Evolutionary conservation across 2,888 invertebrate genomes (phyloP), one percentile per base, ranked within the genome.

Genomic region (Resseliella maxima): DNA sequence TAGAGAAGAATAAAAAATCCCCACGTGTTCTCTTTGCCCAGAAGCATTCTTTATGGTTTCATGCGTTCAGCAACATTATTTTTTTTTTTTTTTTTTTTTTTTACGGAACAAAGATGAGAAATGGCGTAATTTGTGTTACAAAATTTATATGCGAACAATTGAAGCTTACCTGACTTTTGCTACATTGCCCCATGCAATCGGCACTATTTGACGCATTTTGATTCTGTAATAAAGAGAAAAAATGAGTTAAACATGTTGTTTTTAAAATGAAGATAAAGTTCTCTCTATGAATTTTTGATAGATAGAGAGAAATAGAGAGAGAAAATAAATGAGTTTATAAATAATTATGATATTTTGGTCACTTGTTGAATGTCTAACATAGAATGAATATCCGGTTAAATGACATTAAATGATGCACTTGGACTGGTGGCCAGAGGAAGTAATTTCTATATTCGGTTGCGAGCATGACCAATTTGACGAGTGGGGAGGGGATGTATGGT

Each of bases 191-290:
- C 83, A 24, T 38, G 24, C 83, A 83, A 6, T 83, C 83, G 3
- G 83, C 38, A 38, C 38, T 83, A 10, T n/a, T 38, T 12, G 83
- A 83, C 0, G 38, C 36, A 81, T 81, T 83, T 83, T 38, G 83
- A 83, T 83, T 83, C 83, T 83, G 38, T n/a, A 83, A 83, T n/a
- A 38, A 83, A 24, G n/a, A 38, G n/a, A 83, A 83, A 31, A n/a
- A 83, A 83, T 5, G 27, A 64, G 3, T 31, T 64, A 31, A 24
- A 64, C 12, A 27, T 64, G n/a, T n/a, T n/a, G n/a, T n/a, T n/a
- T n/a, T n/a, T n/a, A n/a, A n/a, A n/a, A n/a, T n/a, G n/a, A n/a
- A n/a, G n/a, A n/a, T n/a, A n/a, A n/a, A n/a, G n/a, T n/a, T n/a
- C n/a, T n/a, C n/a, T n/a, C n/a, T n/a, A n/a, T n/a, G n/a, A n/a